Evolutionary conservation across 2,113 vertebrate species (phyloP).

Genomic region (Oxyruncus cristatus): DNA sequence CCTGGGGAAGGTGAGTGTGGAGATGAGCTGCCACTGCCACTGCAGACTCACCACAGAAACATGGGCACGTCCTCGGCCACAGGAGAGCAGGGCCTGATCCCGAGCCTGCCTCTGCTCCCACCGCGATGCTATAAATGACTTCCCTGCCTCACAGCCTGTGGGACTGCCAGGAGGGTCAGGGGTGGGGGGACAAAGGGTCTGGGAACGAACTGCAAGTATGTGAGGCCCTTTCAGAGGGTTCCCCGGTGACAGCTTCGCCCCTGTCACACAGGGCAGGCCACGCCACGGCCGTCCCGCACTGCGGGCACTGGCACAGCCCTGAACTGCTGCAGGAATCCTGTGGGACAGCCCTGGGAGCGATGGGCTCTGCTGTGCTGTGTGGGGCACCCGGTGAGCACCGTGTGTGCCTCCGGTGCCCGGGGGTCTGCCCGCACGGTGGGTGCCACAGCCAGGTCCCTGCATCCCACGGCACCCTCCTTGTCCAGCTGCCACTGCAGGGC

Average conservation of each 20-base stretch:
- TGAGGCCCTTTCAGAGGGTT: not conserved
- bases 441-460: fast-evolving
- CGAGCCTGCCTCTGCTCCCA: not conserved
- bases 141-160: fast-evolving
- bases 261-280: not conserved
- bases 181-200: not conserved
- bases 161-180: not conserved
- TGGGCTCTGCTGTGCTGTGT: not conserved
- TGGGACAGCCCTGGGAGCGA: not conserved
- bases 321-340: not conserved
- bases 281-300: fast-evolving
- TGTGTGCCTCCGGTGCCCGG: fast-evolving
- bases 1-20: not conserved
- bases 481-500: not conserved
- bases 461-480: not conserved
- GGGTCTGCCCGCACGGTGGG: fast-evolving
- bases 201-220: constrained; percentile 5
- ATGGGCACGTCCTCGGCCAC: fast-evolving
- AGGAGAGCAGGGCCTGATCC: not conserved
- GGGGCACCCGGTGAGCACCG: fast-evolving
- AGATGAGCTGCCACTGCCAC: not conserved
- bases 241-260: fast-evolving
- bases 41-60: fast-evolving
- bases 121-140: not conserved
- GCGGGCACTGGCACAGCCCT: fast-evolving